phyloP scores from a whole-genome alignment of 2,113 vertebrate genomes.

The Callipepla squamata region DNA sequence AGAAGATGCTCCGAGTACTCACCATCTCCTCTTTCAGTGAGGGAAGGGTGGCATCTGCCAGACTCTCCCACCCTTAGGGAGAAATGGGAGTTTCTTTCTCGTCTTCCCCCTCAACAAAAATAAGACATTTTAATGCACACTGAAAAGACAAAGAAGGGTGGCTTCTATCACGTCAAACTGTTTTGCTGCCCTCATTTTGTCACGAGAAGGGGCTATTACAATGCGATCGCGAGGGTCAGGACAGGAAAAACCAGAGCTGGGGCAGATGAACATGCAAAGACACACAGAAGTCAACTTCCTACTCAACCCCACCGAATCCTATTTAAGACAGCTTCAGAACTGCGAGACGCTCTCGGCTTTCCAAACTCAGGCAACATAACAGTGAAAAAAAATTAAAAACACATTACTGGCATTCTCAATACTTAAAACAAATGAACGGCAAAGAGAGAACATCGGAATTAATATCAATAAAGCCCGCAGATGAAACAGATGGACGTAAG shows the following conservation, averaged over 20 bases:
- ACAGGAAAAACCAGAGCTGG: background rate
- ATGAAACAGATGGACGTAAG: background rate
- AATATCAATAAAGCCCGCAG: background rate
- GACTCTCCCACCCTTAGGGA: slow-evolving; percentile 40
- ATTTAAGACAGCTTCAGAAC: background rate
- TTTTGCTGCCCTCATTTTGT: background rate
- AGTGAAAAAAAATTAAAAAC: background rate
- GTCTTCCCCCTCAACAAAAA: slow-evolving; percentile 64
- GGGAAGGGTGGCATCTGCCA: slow-evolving; percentile 54
- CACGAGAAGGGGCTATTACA: background rate
- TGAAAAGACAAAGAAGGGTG: background rate
- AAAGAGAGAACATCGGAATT: background rate
- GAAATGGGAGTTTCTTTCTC: slow-evolving; percentile 43
- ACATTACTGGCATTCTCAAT: background rate
- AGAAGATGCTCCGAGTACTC: slow-evolving; percentile 31
- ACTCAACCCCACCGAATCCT: background rate
- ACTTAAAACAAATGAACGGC: background rate
- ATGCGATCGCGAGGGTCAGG: background rate
- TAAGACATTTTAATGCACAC: slow-evolving; percentile 30
- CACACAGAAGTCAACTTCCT: background rate
- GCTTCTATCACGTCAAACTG: background rate
- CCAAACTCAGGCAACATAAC: background rate
- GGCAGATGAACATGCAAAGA: background rate
- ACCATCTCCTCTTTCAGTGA: slow-evolving; percentile 40
- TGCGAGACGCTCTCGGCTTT: background rate